Base-by-base conservation (phyloP, 1,140 invertebrate genomes). In the Tetragnatha versicolor region DNA sequence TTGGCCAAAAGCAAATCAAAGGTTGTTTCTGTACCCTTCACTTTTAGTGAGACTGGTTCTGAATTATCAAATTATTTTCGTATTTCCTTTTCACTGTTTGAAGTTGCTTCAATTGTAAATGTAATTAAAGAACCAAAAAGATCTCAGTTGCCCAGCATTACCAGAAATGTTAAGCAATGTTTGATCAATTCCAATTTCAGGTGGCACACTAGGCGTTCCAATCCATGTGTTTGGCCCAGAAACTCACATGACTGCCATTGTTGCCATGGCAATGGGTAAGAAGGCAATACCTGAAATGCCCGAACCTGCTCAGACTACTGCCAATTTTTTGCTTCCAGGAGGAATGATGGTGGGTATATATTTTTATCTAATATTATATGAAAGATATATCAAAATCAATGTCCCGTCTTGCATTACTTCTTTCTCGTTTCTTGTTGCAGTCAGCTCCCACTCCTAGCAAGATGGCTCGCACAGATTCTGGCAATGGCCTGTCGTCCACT, bases 211-310 rank as follows among this genome's bases (percentile, higher is more conserved):
- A 25, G 93, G 93, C 58, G 94, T 99, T 83, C 95, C 97, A 0
- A 90, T 99, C 81, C 88, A 91, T 83, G 98, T 99, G 31, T 99
- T 98, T 85, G 98, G 98, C 0, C 98, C 98, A 0, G 98, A 99
- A 86, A 98, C 95, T 10, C 98, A 99, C 86, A 99, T 99, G 98
- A 99, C 98, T 0, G 93, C 96, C 10, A 98, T 99, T 84, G 98
- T 98, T 80, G 95, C 95, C 12, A 97, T 98, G 91, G 98, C 98
- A 1, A 87, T 99, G 53, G 96, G 96, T 22, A 97, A 95, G 83
- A 89, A 92, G 58, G 90, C 93, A 17, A 95, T 98, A 82, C 94
- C 95, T 0, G 87, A 90, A 81, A 87, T 88, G 31, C 84, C 88
- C 42, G 87, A 91, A 82, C 86, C 89, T 81, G 88, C 91, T 86